Evolutionary conservation across 2,888 invertebrate genomes (phyloP), one percentile per base, ranked within the genome.

Genomic region (Digitonthophagus gazella): DNA sequence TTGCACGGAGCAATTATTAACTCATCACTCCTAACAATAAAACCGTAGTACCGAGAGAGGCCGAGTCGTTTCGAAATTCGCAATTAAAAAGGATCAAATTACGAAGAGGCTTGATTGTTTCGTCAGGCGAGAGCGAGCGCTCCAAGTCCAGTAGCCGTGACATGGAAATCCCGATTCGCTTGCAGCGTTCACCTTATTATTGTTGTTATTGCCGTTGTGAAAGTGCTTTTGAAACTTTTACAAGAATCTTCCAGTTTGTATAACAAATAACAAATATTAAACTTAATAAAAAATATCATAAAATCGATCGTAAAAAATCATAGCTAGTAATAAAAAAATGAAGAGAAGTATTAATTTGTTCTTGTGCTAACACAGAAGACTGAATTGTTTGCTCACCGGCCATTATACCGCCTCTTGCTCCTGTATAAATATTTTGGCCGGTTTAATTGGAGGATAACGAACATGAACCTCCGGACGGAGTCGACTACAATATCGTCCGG

Each of bases 11-110:
- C 20, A 61, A 61, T 61, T 61, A 61, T 61, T 61, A 61, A 61
- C 61, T 61, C 61, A 61, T 61, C 61, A 61, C 18, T 18, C 19
- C n/a, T 61, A 61, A 61, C 61, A 61, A 61, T 61, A 61, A 61
- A 61, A 61, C 8, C 20, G 61, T 61, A 61, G 20, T 19, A 61
- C 20, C 15, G 20, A 20, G 61, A 18, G 20, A 20, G 19, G 18
- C 20, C 20, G 61, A 61, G 61, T 61, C 61, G 18, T 61, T 61
- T 61, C 61, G 61, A 61, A 18, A 61, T 61, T 61, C 19, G 61
- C 19, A 61, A 61, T 61, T 61, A 61, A 61, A 61, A 61, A 61
- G 19, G 61, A 61, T 61, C 61, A 61, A 61, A 61, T 61, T 61
- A 61, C 61, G 19, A 61, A 61, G 61, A 61, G 18, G 61, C 19